phyloP scores from a whole-genome alignment of 2,888 invertebrate genomes.

The Xiphydria camelus region DNA sequence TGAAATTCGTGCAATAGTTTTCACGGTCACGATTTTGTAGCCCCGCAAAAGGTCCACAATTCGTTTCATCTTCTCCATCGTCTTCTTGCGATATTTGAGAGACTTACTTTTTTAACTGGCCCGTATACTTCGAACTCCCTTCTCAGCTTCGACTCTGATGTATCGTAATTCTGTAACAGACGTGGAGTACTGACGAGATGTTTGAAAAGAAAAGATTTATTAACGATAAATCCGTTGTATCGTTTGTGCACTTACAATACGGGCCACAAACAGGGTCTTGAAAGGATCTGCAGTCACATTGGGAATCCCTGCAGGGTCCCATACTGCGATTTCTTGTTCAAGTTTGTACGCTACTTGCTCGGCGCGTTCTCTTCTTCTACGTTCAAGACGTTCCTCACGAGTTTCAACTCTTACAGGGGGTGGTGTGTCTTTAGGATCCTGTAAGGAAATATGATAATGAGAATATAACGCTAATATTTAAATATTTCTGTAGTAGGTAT shows the following conservation, averaged over 20 bases:
- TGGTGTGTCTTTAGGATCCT: conserved; percentile 97
- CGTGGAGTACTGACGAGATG: no score
- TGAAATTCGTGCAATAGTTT: conserved; percentile 21
- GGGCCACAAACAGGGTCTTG: conserved; percentile 94
- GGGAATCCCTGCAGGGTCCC: conserved; percentile 86
- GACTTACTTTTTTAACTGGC: conserved; percentile 87
- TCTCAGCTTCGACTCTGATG: conserved; percentile 95
- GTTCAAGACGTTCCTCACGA: conserved; percentile 87
- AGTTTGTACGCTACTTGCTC: conserved; percentile 97
- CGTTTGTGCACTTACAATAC: conserved; percentile 83
- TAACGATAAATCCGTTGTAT: conserved; percentile 4
- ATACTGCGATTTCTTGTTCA: conserved; percentile 96
- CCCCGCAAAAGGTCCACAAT: neutral
- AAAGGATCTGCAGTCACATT: conserved; percentile 91
- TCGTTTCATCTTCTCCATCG: neutral
- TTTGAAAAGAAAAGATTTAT: conserved; percentile 13
- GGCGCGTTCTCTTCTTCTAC: conserved; percentile 87
- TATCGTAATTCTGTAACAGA: conserved; percentile 90
- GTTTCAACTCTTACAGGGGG: conserved; percentile 95
- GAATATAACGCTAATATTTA: conserved; percentile 4
- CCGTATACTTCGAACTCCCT: conserved; percentile 99
- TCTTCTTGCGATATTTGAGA: conserved; percentile 2
- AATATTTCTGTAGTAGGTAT: no score
- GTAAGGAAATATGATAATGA: conserved; percentile 30
- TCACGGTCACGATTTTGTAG: neutral